These are phyloP conservation scores for Echiichthys vipera DNA, from an alignment of 2,797 vertebrate species.

Conservation along the genomic window DNA sequence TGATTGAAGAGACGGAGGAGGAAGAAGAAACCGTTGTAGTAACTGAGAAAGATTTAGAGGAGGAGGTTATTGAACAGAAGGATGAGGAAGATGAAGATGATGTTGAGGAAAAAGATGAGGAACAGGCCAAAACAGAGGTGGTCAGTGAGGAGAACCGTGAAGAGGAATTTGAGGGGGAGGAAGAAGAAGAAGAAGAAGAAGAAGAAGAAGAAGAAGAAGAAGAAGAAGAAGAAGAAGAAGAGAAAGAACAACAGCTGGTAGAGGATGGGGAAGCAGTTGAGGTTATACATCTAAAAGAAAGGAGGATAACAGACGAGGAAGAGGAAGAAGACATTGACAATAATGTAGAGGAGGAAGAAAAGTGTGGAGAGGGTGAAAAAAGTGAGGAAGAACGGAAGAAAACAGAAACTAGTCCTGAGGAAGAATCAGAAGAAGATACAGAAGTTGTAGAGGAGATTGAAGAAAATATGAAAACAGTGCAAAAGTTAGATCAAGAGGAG, in stretches of 20 bases:
- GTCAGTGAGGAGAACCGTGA: not conserved
- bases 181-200: not conserved
- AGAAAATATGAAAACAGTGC: constrained; percentile 13
- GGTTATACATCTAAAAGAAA: constrained; percentile 9
- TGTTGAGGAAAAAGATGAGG: not conserved
- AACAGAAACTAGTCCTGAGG: not conserved
- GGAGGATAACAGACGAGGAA: constrained; percentile 11
- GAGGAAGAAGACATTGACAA: not conserved
- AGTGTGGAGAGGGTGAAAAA: constrained; percentile 13
- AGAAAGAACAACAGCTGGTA: not conserved
- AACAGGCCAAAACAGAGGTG: not conserved
- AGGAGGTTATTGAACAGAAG: not conserved
- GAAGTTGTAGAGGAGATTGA: constrained; percentile 19
- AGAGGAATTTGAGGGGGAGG: not conserved
- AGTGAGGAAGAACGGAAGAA: not conserved
- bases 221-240: not conserved
- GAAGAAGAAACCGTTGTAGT: no score
- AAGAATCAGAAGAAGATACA: constrained; percentile 23
- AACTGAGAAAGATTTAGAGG: not conserved
- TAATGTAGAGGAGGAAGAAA: constrained; percentile 19
- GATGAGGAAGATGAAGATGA: not conserved
- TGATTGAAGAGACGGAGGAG: not conserved
- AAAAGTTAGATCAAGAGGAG: constrained; percentile 31
- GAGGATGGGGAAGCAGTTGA: not conserved
- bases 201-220: not conserved